phyloP scores from a whole-genome alignment of 2,797 vertebrate genomes.

The Danio kyathit region DNA sequence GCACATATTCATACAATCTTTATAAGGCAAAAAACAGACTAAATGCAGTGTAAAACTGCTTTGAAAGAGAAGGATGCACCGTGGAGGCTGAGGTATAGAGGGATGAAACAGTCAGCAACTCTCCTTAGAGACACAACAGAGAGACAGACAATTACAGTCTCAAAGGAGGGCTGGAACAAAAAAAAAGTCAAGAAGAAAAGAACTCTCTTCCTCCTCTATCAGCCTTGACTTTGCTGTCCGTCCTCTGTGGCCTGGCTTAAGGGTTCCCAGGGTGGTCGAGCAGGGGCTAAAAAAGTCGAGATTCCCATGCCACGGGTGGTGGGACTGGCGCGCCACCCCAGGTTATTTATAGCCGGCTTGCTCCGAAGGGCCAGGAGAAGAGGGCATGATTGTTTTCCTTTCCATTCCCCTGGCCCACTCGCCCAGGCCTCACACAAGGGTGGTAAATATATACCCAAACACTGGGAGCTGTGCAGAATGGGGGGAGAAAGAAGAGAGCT shows the following conservation, averaged over 20 bases:
- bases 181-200: constrained; percentile 65
- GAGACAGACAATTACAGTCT: constrained; percentile 54
- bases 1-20: constrained; percentile 84
- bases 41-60: constrained; percentile 79
- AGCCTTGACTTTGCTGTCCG: constrained; percentile 36
- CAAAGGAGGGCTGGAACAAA: constrained; percentile 59
- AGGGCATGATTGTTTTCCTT: constrained; percentile 97
- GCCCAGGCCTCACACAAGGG: constrained; percentile 82
- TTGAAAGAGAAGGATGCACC: constrained; percentile 72
- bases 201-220: constrained; percentile 38
- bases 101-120: constrained; percentile 71
- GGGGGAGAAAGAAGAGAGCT: constrained; percentile 14
- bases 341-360: constrained; percentile 94
- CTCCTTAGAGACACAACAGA: constrained; percentile 61
- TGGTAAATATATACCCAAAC: constrained; percentile 85
- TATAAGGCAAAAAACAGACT: constrained; percentile 81
- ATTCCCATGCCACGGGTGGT: constrained; percentile 97
- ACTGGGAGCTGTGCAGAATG: constrained; percentile 73
- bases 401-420: constrained; percentile 89
- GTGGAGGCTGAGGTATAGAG: constrained; percentile 46
- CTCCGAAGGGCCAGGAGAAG: constrained; percentile 82
- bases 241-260: constrained; percentile 56
- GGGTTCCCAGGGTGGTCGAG: constrained; percentile 76
- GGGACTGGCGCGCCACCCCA: constrained; percentile 85
- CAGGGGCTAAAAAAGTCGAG: constrained; percentile 73